phyloP scores from a whole-genome alignment of 2,888 invertebrate species.

The Pteria penguin region DNA sequence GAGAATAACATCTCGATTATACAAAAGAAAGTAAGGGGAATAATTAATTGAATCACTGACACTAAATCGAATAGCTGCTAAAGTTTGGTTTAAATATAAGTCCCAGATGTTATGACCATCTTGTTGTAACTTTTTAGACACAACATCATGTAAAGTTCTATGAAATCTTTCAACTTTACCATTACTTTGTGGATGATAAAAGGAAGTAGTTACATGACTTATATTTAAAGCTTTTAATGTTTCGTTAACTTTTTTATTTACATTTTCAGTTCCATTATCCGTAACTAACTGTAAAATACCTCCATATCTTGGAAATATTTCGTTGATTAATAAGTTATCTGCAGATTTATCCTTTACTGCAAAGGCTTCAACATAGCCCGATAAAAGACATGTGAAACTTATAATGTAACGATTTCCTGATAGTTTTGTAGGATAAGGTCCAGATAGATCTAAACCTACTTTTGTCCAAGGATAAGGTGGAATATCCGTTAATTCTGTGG shows the following conservation, averaged over 20 bases:
- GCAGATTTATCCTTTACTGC: constrained; percentile 39
- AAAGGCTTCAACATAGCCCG: constrained; percentile 36
- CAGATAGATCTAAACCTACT: constrained; percentile 35
- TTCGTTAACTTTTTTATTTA: constrained; percentile 19
- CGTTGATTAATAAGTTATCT: constrained; percentile 21
- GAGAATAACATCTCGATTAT: constrained; percentile 42
- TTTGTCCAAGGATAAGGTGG: constrained; percentile 47
- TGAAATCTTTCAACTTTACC: constrained; percentile 23
- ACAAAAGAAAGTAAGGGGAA: constrained; percentile 39
- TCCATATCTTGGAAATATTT: constrained; percentile 31
- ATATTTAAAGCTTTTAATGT: constrained; percentile 19
- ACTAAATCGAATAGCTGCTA: constrained; percentile 42
- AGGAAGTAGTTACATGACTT: no score
- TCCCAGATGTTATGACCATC: constrained; percentile 38
- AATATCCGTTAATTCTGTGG: constrained; percentile 47
- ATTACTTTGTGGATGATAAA: constrained; percentile 33
- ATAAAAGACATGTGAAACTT: constrained; percentile 19
- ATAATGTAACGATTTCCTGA: constrained; percentile 37
- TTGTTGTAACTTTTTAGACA: constrained; percentile 21
- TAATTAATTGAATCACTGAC: constrained; percentile 27
- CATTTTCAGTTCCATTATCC: constrained; percentile 40
- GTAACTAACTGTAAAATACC: constrained; percentile 34
- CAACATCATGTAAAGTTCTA: constrained; percentile 21
- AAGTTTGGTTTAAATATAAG: constrained; percentile 40
- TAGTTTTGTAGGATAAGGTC: constrained; percentile 36